phyloP scores from a whole-genome alignment of 2,888 invertebrate genomes.

The Heteromurus nitidus region DNA sequence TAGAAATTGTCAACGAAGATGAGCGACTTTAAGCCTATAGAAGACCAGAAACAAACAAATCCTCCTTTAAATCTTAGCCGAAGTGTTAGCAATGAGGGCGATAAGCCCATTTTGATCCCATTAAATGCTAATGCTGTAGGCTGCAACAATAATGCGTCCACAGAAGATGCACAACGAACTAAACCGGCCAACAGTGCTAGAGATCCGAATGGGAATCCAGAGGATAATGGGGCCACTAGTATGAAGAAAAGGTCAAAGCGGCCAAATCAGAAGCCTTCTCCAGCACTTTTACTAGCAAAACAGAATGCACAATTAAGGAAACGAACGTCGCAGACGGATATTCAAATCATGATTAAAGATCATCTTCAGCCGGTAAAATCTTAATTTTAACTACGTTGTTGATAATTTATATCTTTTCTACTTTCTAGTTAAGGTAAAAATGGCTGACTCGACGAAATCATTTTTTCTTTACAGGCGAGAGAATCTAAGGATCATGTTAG shows the following conservation, averaged over 20 bases:
- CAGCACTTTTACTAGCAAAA: conserved; percentile 70
- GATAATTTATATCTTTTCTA: background rate
- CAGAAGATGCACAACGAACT: conserved; percentile 18
- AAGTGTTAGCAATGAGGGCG: conserved; percentile 16
- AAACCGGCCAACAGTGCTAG: background rate
- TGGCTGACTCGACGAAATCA: background rate
- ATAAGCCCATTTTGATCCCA: conserved; percentile 59
- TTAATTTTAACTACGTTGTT: background rate
- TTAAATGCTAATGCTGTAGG: conserved; percentile 63
- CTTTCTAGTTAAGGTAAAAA: conserved; percentile 6
- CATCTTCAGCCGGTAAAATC: conserved; percentile 71
- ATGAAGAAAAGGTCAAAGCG: conserved; percentile 68
- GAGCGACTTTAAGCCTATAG: conserved; percentile 61
- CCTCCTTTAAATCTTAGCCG: conserved; percentile 14
- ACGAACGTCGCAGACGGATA: conserved; percentile 41
- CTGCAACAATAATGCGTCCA: conserved; percentile 4
- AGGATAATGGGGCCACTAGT: conserved; percentile 67
- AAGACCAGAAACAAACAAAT: conserved; percentile 19
- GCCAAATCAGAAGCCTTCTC: conserved; percentile 66
- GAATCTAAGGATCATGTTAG: conserved; percentile 80
- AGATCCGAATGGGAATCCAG: conserved; percentile 59
- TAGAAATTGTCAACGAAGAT: conserved; percentile 20
- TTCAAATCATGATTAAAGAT: conserved; percentile 70
- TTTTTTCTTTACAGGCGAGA: conserved; percentile 78
- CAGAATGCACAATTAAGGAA: conserved; percentile 66